These are phyloP conservation scores for Phylloscopus whistleri DNA, from an alignment of 2,113 vertebrate genomes.

Conservation along the genomic window DNA sequence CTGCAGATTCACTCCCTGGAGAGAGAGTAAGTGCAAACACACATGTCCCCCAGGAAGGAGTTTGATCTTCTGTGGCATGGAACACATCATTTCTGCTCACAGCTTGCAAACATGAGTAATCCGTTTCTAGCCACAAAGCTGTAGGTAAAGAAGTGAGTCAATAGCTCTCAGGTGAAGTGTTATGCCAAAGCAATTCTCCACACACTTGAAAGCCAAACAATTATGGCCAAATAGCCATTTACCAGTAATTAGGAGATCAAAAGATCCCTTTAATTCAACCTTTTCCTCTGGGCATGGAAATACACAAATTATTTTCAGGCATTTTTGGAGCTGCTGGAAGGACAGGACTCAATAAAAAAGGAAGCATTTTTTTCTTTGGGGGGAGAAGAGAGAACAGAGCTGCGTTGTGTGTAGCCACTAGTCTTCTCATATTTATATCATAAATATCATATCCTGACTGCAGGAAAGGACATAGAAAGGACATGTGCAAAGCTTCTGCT, in stretches of 20 bases:
- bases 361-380: background rate
- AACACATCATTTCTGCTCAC: background rate
- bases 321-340: background rate
- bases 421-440: background rate
- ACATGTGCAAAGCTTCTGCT: background rate
- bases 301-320: background rate
- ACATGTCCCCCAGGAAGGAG: background rate
- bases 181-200: background rate
- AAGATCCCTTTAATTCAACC: background rate
- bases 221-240: background rate
- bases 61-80: background rate
- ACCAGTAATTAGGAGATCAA: background rate
- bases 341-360: background rate
- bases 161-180: background rate
- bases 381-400: background rate
- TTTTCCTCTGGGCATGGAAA: background rate
- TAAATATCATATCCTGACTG: background rate
- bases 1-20: conserved; percentile 66
- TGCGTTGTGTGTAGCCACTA: background rate
- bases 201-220: background rate
- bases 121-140: background rate
- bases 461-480: background rate
- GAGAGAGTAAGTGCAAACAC: conserved; percentile 67
- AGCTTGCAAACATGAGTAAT: background rate
- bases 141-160: background rate